Base-by-base conservation (phyloP, 2,888 invertebrate genomes). In the Dynastes hyllus region DNA sequence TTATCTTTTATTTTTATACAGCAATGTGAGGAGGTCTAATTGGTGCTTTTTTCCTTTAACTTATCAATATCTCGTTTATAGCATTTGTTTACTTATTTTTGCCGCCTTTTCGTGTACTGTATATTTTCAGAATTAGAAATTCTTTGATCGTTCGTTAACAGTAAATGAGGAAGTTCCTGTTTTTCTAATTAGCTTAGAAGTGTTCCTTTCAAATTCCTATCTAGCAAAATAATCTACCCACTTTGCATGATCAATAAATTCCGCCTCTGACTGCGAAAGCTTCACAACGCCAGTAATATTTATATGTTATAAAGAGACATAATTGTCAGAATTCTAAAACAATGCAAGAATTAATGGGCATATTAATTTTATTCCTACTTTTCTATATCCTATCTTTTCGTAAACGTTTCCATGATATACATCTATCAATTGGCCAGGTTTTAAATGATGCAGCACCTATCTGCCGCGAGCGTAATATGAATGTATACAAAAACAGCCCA, bases 401-500 rank as follows among this genome's bases (percentile, higher is more conserved):
- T 32, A 32, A 29, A 63, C 13, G 63, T 63, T 63, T 32, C 3
- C 11, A 29, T 63, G 32, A 63, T 63, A 63, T 63, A 53, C 53
- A 53, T 53, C 16, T 58, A 63, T 63, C 29, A 63, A 61, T 61
- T 63, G 63, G 32, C 8, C 63, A 29, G 29, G 29, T 63, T 63
- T 63, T 63, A 63, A 63, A 63, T 32, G 32, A 29, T 32, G 63
- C 32, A 63, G 29, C 63, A 63, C 63, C 63, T 63, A 63, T 63
- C 63, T 32, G 32, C 32, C n/a, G 63, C 27, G 11, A 32, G 63
- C 29, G 32, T 32, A 37, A 32, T 32, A 22, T 22, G 55, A 16
- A 16, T 63, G 63, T 63, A 63, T 63, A 63, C 63, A 32, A 58
- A 61, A 73, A 75, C 73, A 61, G 61, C 45, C 73, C 40, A 27